A percentile compares a stretch with the other conserved stretches of the same genome.
Evolutionary conservation across 2,888 invertebrate species (phyloP).

Genomic region (Harpagoxenus sublaevis): DNA sequence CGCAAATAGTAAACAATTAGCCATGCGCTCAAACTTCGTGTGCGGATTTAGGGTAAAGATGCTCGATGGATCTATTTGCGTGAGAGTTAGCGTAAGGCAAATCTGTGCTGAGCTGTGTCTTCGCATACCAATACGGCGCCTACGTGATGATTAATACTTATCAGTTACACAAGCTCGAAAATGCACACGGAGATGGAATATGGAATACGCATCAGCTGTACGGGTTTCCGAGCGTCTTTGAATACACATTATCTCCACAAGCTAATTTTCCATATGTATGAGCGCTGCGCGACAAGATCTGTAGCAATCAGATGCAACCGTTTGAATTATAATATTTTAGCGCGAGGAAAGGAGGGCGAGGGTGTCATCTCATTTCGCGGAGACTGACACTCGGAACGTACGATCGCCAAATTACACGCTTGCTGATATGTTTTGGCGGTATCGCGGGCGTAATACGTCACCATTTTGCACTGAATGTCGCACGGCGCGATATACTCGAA

Average conservation of each 20-base stretch:
- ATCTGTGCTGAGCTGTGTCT: slow-evolving; percentile 30
- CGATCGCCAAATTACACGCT: slow-evolving; percentile 14
- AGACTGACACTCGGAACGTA: neutral
- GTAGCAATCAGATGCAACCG: neutral
- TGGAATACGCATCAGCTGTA: neutral
- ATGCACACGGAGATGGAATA: neutral
- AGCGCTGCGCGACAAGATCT: neutral
- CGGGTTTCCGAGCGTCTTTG: neutral
- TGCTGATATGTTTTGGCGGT: neutral
- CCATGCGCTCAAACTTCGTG: slow-evolving; percentile 37
- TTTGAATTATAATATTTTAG: slow-evolving; percentile 23
- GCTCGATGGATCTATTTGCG: slow-evolving; percentile 23
- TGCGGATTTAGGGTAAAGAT: slow-evolving; percentile 34
- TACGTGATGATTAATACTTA: slow-evolving; percentile 43
- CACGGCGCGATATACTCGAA: neutral
- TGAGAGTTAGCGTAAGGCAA: slow-evolving; percentile 32
- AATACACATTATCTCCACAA: slow-evolving; percentile 6
- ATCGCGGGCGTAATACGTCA: slow-evolving; percentile 9
- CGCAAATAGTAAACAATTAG: slow-evolving; percentile 54
- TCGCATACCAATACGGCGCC: slow-evolving; percentile 35
- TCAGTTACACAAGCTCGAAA: slow-evolving; percentile 24
- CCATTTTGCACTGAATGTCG: slow-evolving; percentile 8
- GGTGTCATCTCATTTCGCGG: neutral
- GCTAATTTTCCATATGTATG: neutral
- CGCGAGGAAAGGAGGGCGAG: neutral